phyloP scores from a whole-genome alignment of 2,113 vertebrate genomes.

The Podarcis cretensis region DNA sequence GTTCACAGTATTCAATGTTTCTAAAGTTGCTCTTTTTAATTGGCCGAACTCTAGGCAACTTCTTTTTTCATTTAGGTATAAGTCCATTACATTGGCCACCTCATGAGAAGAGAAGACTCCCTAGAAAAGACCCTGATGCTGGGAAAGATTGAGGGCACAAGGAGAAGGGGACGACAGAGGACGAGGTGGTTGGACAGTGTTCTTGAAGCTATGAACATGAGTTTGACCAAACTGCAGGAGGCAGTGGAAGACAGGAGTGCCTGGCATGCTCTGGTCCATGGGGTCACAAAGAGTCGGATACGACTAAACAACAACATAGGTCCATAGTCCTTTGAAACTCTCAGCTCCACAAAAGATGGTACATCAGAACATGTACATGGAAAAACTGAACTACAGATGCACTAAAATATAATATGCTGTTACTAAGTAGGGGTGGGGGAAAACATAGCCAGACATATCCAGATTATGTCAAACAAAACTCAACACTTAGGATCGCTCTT shows the following conservation, averaged over 20 bases:
- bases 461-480: slow-evolving; percentile 48
- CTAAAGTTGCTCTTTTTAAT: background rate
- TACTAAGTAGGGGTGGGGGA: slow-evolving; percentile 52
- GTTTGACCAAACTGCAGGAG: too few species aligned
- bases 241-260: too few species aligned
- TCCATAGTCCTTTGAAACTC: background rate
- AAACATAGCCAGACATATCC: slow-evolving; percentile 38
- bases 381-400: background rate
- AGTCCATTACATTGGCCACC: background rate
- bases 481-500: slow-evolving; percentile 37
- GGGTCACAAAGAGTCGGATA: too few species aligned
- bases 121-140: too few species aligned
- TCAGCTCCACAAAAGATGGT: background rate
- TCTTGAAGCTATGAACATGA: too few species aligned
- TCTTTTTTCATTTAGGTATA: background rate
- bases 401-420: slow-evolving; percentile 52
- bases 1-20: background rate
- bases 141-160: too few species aligned
- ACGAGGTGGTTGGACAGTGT: too few species aligned
- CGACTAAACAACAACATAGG: too few species aligned
- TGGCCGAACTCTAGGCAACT: background rate
- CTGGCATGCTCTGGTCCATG: too few species aligned
- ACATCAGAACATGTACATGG: background rate
- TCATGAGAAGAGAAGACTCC: too few species aligned
- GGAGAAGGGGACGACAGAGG: too few species aligned